Evolutionary conservation across 1,140 invertebrate species (phyloP), one percentile per base, ranked within the genome.

Genomic region (Aphaenogaster floridana): DNA sequence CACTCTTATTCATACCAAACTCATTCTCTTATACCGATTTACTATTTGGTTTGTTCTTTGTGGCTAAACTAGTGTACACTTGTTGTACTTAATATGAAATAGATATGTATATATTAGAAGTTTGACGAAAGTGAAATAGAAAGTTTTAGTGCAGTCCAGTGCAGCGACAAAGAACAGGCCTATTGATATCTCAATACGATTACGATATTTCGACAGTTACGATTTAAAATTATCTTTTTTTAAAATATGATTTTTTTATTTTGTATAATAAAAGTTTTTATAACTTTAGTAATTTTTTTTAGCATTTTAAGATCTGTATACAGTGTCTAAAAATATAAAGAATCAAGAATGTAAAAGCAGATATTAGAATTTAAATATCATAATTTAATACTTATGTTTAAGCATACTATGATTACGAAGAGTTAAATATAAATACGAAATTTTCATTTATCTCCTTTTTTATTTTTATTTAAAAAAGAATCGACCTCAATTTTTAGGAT

Each of bases 221-320:
- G 15, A 39, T 64, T 63, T 39, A 39, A 64, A 64, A 13, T 59
- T 28, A 3, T 11, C 6, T 63, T 63, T 15, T 28, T 28, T 54
- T 42, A 34, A 69, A 42, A 28, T 28, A 28, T 13, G 11, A 36
- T 54, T 86, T 15, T 15, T 45, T 28, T 52, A 54, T 57, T 64
- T 39, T 36, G 34, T 5, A 64, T 64, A 15, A 54, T 57, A 57
- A 77, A 77, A 45, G 17, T 77, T 54, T 59, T 77, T 3, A 21
- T 39, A 0, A 4, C 15, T 72, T 50, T 54, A 8, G 36, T 52
- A 34, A 50, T 52, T 54, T 72, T 72, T 9, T 72, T 17, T 52
- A 3, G 17, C 21, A 52, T 52, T 71, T 34, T 13, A 48, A 71
- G 8, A 71, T 17, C 11, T 45, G 21, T 21, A 48, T 21, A 69